Base-by-base conservation (phyloP, 2,888 invertebrate species). In the Nesidiocoris tenuis region DNA sequence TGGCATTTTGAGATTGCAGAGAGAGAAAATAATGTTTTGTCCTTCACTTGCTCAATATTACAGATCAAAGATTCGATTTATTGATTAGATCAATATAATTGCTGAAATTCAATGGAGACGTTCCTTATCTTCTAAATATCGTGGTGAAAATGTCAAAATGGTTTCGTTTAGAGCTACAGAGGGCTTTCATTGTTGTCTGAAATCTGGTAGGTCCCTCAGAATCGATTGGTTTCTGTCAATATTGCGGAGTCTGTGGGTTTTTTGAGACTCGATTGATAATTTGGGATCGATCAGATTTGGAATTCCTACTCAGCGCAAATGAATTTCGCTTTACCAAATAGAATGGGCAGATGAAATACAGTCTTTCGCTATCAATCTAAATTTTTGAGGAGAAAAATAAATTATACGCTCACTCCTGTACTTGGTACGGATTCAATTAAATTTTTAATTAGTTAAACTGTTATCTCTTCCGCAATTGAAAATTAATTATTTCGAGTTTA, bases 301-400 rank as follows among this genome's bases (percentile, higher is more conserved):
- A 12, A 39, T 39, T 39, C 39, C 39, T 39, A 39, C 39, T n/a
- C 39, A 12, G 39, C 39, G 39, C 39, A 39, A 39, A 39, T 39
- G 39, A 39, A 39, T 39, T 39, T 39, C 65, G 65, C 65, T 65
- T 65, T 65, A 65, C 25, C 24, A 25, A 39, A 39, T 24, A 24
- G 12, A 5, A 25, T 25, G 18, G n/a, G n/a, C 7, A 19, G 55
- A 54, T 55, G 55, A 70, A 70, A 59, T 59, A 22, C 16, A 59
- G 70, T 70, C 70, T 70, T 70, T 70, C 70, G 68, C 68, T 23
- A 54, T 57, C 19, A 70, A 59, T 61, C 19, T 70, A 70, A 70
- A 70, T 18, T n/a, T 21, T 19, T 12, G 24, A 23, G 25, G 16
- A 18, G 19, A 67, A 59, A 59, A 70, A 19, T 17, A 61, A 9